A percentile compares a stretch with the other conserved stretches of the same genome.
Conservation (phyloP, 2,797 vertebrate genomes). For the Limosa lapponica region DNA sequence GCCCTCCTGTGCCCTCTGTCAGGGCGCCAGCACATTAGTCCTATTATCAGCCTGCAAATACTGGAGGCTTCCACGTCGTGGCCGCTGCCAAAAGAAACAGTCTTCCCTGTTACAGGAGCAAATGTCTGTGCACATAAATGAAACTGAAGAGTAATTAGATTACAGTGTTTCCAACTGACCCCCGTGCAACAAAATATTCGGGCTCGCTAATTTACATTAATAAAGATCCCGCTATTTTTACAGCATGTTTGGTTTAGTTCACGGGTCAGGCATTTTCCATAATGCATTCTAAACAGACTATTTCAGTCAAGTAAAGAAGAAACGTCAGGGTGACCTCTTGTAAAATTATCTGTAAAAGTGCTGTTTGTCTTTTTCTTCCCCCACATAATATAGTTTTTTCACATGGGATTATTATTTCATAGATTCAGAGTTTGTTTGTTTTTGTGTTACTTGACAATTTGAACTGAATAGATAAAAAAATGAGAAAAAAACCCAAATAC, state of each 20-base stretch:
- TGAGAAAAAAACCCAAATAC: not conserved
- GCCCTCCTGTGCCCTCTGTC: conserved; percentile 68
- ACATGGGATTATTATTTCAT: not conserved
- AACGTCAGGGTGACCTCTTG: not conserved
- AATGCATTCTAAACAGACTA: conserved; percentile 13
- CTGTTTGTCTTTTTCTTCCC: not conserved
- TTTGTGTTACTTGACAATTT: not conserved
- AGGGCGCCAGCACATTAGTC: conserved; percentile 48
- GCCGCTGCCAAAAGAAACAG: conserved; percentile 41
- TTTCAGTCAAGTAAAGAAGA: conserved; percentile 16
- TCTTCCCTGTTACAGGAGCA: conserved; percentile 40
- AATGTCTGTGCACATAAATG: conserved; percentile 31
- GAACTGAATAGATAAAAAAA: not conserved
- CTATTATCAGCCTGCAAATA: conserved; percentile 47
- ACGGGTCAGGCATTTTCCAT: conserved; percentile 25
- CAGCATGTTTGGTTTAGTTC: not conserved
- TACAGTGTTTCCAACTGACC: conserved; percentile 13
- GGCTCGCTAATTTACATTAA: conserved; percentile 16
- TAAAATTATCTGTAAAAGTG: conserved; percentile 30
- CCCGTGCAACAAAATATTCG: not conserved
- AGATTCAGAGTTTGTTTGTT: not conserved
- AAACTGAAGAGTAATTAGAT: conserved; percentile 60
- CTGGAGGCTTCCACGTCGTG: conserved; percentile 22
- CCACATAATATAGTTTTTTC: not conserved
- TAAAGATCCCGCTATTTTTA: not conserved